Base-by-base conservation (phyloP, 2,797 vertebrate species). In the Acrocephalus scirpaceus region DNA sequence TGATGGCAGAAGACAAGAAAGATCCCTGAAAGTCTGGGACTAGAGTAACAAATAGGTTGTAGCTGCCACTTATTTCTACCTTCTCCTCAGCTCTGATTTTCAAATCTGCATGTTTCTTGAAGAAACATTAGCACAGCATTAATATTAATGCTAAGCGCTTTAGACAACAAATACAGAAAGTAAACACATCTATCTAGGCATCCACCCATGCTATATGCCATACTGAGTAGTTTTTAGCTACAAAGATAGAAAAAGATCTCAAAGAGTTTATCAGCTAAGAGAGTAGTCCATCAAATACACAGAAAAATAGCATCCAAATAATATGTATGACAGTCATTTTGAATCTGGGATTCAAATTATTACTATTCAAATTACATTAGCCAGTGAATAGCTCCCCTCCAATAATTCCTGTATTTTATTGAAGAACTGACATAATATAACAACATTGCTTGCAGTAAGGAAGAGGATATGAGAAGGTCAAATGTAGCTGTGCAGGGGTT, bases 21-120 rank as follows among this genome's bases (percentile, higher is more conserved):
- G 48, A 26, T 0, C 1, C 14, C 5, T 11, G 6, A 36, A 65
- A 56, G 23, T 16, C 22, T 17, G 14, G 23, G 6, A 44, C 14
- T 32, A 42, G 16, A 22, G 40, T n/a, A 36, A 57, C 22, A 88
- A 64, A 81, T 3, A 30, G 7, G 2, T 48, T 93, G 8, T 22
- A 72, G 45, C 23, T 58, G 32, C 4, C 5, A 34, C n/a, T 54
- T 71, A 62, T 48, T 90, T 85, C 53, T 89, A 32, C 44, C 50
- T 45, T 78, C 5, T 51, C 6, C 29, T 80, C 34, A 72, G n/a
- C 23, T 78, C 34, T 26, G 23, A 76, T 38, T 64, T 83, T 60
- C 64, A 21, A 4, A 56, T 36, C 78, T 82, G 8, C 36, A 10
- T 44, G 22, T 58, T 84, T 80, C 47, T 44, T 50, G 13, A 85